A percentile compares a stretch with the other conserved stretches of the same genome.
These are phyloP conservation scores for Ophonus ardosiacus DNA, from an alignment of 2,888 invertebrate species.

Conservation along the genomic window DNA sequence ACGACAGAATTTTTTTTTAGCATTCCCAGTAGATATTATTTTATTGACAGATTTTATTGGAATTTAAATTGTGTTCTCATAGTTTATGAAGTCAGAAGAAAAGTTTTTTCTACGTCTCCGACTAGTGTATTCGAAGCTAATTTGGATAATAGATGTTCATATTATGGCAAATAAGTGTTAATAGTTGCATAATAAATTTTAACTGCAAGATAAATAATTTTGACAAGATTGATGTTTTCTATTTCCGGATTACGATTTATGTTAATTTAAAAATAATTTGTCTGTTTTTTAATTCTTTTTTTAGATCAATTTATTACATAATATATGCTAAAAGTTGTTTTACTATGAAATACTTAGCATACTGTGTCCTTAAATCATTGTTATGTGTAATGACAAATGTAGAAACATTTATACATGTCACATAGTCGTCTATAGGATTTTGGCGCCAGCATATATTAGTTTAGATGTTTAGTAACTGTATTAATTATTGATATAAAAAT, in stretches of 20 bases:
- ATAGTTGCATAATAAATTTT: slow-evolving; percentile 18
- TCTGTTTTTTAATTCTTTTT: background rate
- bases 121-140: background rate
- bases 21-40: slow-evolving; percentile 5
- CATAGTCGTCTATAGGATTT: background rate
- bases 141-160: slow-evolving; percentile 1
- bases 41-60: slow-evolving; percentile 39
- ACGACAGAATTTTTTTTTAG: background rate
- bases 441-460: background rate
- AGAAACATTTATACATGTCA: background rate
- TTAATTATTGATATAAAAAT: background rate
- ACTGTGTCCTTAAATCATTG: background rate
- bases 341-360: background rate
- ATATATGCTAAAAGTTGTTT: background rate
- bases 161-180: slow-evolving; percentile 24
- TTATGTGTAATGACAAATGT: background rate
- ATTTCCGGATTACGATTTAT: slow-evolving; percentile 32
- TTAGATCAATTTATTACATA: background rate
- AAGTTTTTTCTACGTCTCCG: background rate
- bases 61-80: slow-evolving; percentile 23
- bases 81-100: slow-evolving; percentile 16
- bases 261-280: slow-evolving; percentile 20
- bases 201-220: slow-evolving; percentile 9
- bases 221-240: slow-evolving; percentile 18
- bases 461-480: background rate